Percentiles rank a stretch among this genome's conserved stretches.
phyloP scores from a whole-genome alignment of 2,888 invertebrate species.

The Scaptomyza flava region DNA sequence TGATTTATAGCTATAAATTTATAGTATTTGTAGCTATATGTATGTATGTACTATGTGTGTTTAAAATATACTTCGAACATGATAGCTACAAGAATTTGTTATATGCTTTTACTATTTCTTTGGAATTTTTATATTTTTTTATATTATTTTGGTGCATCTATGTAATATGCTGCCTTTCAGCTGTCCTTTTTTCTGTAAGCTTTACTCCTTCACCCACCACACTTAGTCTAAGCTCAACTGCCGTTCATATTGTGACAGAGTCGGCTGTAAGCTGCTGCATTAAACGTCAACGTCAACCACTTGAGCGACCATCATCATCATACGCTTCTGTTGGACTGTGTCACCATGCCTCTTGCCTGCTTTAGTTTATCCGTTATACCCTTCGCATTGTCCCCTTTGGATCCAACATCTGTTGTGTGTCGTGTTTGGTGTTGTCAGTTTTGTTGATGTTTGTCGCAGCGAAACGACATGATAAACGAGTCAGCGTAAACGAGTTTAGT shows the following conservation, averaged over 20 bases:
- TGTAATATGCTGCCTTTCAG: background rate
- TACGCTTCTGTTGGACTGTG: constrained; percentile 1
- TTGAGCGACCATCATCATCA: constrained; percentile 35
- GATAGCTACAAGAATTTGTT: too few relatives aligned
- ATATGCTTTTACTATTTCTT: too few relatives aligned
- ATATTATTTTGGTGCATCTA: background rate
- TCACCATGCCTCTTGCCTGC: background rate
- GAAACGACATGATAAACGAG: constrained; percentile 68
- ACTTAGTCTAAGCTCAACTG: constrained; percentile 14
- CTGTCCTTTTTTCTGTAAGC: too few relatives aligned
- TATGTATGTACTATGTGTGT: too few relatives aligned
- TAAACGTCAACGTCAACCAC: constrained; percentile 51
- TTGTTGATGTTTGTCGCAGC: constrained; percentile 53
- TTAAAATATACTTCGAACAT: too few relatives aligned
- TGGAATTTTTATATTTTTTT: background rate
- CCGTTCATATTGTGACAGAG: constrained; percentile 12
- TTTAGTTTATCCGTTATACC: background rate
- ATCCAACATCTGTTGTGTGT: constrained; percentile 41
- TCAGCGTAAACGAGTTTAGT: constrained; percentile 72
- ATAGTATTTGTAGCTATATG: too few relatives aligned
- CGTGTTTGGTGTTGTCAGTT: constrained; percentile 41
- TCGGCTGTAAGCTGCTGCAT: constrained; percentile 50
- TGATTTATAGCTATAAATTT: too few relatives aligned
- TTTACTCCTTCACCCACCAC: constrained; percentile 3
- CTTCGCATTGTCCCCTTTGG: background rate